Evolutionary conservation across 2,888 invertebrate genomes (phyloP).

Genomic region (Lampropteryx suffumata): DNA sequence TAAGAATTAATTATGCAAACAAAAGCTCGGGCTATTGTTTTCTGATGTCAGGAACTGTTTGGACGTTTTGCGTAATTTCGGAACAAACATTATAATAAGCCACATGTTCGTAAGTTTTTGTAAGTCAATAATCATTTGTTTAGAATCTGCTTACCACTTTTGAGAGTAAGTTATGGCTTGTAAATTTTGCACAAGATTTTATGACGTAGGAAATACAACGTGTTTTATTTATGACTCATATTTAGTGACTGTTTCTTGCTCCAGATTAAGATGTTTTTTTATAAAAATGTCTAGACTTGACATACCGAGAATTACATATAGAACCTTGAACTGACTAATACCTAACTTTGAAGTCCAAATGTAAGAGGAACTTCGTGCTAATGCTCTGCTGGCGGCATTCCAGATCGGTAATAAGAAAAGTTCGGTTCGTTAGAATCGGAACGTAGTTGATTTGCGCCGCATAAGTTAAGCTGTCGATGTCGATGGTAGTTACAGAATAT

Average conservation of each 20-base stretch:
- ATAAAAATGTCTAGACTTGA: background rate
- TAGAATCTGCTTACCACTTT: constrained; percentile 1
- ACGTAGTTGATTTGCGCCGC: constrained; percentile 37
- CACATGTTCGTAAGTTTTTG: constrained; percentile 41
- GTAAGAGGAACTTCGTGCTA: constrained; percentile 38
- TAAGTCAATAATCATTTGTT: constrained; percentile 13
- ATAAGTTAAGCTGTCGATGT: constrained; percentile 18
- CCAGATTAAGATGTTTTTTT: no score
- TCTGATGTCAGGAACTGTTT: constrained; percentile 65
- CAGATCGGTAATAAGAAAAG: constrained; percentile 50
- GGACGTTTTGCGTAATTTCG: constrained; percentile 78
- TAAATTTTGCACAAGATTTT: background rate
- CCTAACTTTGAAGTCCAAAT: constrained; percentile 32
- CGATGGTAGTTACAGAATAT: constrained; percentile 14
- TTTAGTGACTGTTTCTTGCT: no score
- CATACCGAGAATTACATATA: background rate
- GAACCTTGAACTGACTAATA: constrained; percentile 21
- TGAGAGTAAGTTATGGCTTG: background rate
- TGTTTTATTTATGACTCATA: no score
- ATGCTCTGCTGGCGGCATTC: constrained; percentile 45
- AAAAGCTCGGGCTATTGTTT: constrained; percentile 72
- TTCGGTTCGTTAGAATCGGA: constrained; percentile 41
- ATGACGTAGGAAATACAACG: no score
- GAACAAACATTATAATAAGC: constrained; percentile 54
- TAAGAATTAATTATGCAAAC: constrained; percentile 78